Percentiles rank a stretch among this genome's conserved stretches.
Conservation (phyloP, 2,888 invertebrate species). For the Philaethria dido region DNA sequence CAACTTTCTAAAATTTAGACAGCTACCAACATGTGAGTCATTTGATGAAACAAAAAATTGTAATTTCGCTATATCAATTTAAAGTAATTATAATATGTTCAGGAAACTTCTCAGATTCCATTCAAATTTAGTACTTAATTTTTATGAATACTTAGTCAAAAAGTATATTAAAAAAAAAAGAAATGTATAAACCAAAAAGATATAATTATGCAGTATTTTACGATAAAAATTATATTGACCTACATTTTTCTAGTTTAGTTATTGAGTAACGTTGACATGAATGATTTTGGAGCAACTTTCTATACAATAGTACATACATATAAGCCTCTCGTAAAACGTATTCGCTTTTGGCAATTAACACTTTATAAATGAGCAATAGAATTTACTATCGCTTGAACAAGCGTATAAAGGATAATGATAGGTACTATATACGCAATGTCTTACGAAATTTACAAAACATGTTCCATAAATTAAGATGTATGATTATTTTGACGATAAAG, state of each 20-base stretch:
- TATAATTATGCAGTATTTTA: conserved; percentile 19
- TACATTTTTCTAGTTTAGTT: conserved; percentile 36
- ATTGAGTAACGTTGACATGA: conserved; percentile 33
- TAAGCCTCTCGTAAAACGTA: conserved; percentile 12
- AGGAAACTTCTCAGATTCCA: neutral
- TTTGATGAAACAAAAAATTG: conserved; percentile 14
- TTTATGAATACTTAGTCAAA: neutral
- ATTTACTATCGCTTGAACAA: conserved; percentile 9
- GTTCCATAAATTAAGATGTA: conserved; percentile 32
- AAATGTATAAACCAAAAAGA: conserved; percentile 19
- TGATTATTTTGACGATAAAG: conserved; percentile 25
- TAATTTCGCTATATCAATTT: neutral
- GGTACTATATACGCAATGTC: conserved; percentile 13
- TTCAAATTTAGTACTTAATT: neutral
- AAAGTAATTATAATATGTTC: neutral
- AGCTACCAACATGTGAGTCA: conserved; percentile 1
- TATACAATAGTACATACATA: conserved; percentile 51
- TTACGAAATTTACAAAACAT: conserved; percentile 31
- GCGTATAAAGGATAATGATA: conserved; percentile 13
- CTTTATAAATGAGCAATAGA: conserved; percentile 8
- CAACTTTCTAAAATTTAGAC: conserved; percentile 22
- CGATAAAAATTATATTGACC: conserved; percentile 25
- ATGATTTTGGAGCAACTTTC: conserved; percentile 76
- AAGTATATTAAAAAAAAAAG: neutral
- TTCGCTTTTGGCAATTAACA: neutral